Evolutionary conservation across 64 coral and sea anemone genomes (phyloP), one percentile per base, ranked within the genome.

Genomic region (Pachyseris speciosa): DNA sequence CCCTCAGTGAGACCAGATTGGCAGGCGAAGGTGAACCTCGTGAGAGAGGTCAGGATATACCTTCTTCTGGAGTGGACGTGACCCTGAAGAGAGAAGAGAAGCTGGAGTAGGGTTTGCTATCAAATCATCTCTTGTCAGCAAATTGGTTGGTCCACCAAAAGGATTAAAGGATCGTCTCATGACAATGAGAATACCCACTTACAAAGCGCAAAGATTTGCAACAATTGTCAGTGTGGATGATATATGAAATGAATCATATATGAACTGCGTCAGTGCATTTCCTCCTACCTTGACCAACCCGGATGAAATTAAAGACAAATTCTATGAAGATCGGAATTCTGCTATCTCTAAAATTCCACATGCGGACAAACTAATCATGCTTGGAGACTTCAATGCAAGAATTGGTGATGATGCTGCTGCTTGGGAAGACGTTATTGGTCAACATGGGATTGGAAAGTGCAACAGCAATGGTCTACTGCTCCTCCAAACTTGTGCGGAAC

Each of bases 391-490:
- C 34, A 80, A 80, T 19, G 76, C 49, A 4, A 22, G 76, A 29
- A 50, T 80, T 0, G 48, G 76, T 5, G 6, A 28, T 1, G 24
- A 80, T 29, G 2, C 12, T 50, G 17, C 28, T 4, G 1, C 27
- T 2, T 80, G 76, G 76, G 30, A 80, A 26, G 76, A 50, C 0
- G 50, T 59, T 1, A 5, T n/a, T 80, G 76, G 50, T 1, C 58
- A 36, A 58, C n/a, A 53, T 15, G 24, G 76, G 1, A 17, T 57
- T 1, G 49, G 76, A 26, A 80, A 80, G 4, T 31, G 48, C 28
- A 61, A 85, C 40, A 49, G 22, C 33, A 85, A 85, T 40, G n/a
- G 60, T 16, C 61, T 67, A 5, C 76, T 80, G 19, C 83, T 85
- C 8, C 79, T 83, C 17, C 1, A 42, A 13, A 64, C 37, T n/a